phyloP scores from a whole-genome alignment of 2,888 invertebrate genomes.

The Strigamia transsilvanica region DNA sequence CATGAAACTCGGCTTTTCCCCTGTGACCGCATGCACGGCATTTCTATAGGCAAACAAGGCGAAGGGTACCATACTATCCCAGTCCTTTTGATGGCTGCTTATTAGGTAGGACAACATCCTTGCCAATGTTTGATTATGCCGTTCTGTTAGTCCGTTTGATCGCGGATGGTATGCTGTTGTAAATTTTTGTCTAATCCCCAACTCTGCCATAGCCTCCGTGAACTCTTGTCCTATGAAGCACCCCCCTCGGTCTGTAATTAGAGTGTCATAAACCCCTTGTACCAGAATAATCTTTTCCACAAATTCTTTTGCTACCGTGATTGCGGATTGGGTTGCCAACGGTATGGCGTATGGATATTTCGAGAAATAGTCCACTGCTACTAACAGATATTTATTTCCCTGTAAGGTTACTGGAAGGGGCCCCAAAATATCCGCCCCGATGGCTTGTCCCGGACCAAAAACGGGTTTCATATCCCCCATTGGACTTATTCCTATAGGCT shows the following conservation, averaged over 20 bases:
- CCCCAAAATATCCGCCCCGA: background rate
- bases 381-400: background rate
- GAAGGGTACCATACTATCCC: background rate
- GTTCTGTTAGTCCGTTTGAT: background rate
- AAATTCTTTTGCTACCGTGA: background rate
- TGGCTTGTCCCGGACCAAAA: too few species aligned
- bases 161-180: background rate
- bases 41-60: background rate
- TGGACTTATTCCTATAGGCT: background rate
- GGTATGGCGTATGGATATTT: background rate
- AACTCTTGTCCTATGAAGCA: background rate
- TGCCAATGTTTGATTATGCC: background rate
- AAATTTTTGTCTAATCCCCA: background rate
- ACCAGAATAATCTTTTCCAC: background rate
- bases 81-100: background rate
- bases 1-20: background rate
- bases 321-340: background rate
- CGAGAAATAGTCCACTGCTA: background rate
- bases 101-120: background rate
- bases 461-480: background rate
- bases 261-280: background rate
- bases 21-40: background rate
- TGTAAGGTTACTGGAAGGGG: background rate
- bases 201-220: background rate
- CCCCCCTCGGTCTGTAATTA: background rate